Evolutionary conservation across 2,888 invertebrate species (phyloP).

Genomic region (Rhyacophila evoluta): DNA sequence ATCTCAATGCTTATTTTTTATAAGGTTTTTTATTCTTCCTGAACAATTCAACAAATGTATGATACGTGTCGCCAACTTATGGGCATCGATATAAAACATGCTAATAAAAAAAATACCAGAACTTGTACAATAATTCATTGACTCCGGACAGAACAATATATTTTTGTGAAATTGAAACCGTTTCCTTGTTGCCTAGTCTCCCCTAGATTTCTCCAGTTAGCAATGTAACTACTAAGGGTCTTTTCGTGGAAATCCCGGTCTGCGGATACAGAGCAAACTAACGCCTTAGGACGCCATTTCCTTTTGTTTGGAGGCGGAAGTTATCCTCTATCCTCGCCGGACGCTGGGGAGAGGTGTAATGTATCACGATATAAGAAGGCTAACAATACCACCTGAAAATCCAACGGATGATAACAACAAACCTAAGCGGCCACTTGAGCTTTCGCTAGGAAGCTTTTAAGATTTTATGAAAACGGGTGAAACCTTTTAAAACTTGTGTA

Average conservation of each 20-base stretch:
- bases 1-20: no score
- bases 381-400: constrained; percentile 24
- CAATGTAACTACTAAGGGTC: constrained; percentile 19
- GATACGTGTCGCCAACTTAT: no score
- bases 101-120: no score
- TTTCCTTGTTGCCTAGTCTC: background rate
- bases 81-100: no score
- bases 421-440: constrained; percentile 24
- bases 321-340: constrained; percentile 19
- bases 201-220: background rate
- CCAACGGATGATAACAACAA: constrained; percentile 14
- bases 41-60: no score
- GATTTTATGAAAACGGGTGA: constrained; percentile 16
- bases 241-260: constrained; percentile 2
- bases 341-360: constrained; percentile 6
- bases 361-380: constrained; percentile 6
- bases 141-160: no score
- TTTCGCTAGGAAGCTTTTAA: background rate
- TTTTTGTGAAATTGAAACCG: no score
- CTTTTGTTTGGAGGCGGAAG: constrained; percentile 51
- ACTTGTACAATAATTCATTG: no score
- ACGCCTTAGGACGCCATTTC: constrained; percentile 49
- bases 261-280: constrained; percentile 25
- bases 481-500: constrained; percentile 6
- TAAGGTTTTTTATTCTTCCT: no score